A percentile compares a stretch with the other conserved stretches of the same genome.
These are phyloP conservation scores for Steatornis caripensis DNA, from an alignment of 2,113 vertebrate genomes.

Conservation along the genomic window DNA sequence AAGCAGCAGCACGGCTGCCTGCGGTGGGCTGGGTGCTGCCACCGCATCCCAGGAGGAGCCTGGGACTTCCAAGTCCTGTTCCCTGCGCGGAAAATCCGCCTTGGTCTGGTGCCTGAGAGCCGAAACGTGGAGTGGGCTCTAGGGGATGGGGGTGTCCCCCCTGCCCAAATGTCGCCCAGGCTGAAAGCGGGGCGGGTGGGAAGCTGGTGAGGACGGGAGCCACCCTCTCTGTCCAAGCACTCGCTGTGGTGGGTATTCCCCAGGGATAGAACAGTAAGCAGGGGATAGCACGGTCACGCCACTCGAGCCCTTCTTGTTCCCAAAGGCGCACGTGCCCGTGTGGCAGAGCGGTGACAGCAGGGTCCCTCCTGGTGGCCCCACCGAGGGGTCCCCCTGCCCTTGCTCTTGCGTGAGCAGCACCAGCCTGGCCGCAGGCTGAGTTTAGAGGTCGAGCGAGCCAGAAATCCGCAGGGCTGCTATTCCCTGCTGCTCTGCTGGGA, in stretches of 20 bases:
- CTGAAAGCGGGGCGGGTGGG: neutral
- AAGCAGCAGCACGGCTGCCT: neutral
- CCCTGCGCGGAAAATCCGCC: neutral
- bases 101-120: neutral
- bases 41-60: neutral
- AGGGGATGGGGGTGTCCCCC: neutral
- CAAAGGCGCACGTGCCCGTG: rapidly evolving
- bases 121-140: neutral
- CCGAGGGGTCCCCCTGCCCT: neutral
- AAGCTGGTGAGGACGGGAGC: neutral
- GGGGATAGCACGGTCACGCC: neutral
- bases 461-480: neutral
- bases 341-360: neutral
- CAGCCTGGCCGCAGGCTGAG: rapidly evolving
- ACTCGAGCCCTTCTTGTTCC: rapidly evolving
- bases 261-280: neutral
- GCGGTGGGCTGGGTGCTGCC: neutral
- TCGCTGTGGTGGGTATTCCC: neutral
- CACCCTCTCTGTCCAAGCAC: neutral
- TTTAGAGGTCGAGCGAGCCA: neutral
- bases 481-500: neutral
- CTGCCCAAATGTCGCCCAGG: neutral
- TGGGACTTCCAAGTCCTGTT: neutral
- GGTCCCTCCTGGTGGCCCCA: neutral
- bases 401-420: neutral